Base-by-base conservation (phyloP, 2,888 invertebrate species). In the Lepidocyrtoides sp. region DNA sequence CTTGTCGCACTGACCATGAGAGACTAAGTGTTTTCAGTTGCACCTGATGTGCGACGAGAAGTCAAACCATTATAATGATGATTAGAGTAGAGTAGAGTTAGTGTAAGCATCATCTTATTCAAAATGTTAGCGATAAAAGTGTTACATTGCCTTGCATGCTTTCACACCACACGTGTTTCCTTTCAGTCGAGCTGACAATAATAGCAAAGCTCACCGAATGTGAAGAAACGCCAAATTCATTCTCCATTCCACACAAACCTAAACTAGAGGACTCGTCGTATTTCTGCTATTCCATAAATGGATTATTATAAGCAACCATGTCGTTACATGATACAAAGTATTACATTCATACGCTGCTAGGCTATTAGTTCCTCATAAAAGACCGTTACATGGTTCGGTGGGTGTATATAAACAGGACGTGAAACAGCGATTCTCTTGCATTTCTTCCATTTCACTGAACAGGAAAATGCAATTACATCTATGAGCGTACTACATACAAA, bases 401-500 rank as follows among this genome's bases (percentile, higher is more conserved):
- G 20, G 63, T 63, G 36, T 20, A 69, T 36, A 36, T 2, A 17
- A 72, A 17, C 32, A 79, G 54, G 79, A 79, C 29, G 51, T 79
- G 79, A 79, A 51, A 54, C 54, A 79, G 29, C 51, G 32, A 51
- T 79, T 54, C 54, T 79, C 20, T 20, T 23, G n/a, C 41, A 75
- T 20, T 23, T 29, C 60, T 88, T 81, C 69, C 88, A 36, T 79
- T 54, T 81, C 69, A 88, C 32, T 81, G 81, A 88, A 69, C 88
- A 88, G 88, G 88, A 88, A 81, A 88, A 88, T 69, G 69, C 81
- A 88, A 88, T 88, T 88, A 88, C 51, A 17, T 41, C n/a, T 12
- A 48, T 5, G 23, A 44, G 44, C 29, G 36, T 63, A 77, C 51
- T 23, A 48, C 14, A 23, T 8, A 51, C 86, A 26, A 69, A 32